A percentile compares a stretch with the other conserved stretches of the same genome.
These are phyloP conservation scores for Leptodactylus fuscus DNA, from an alignment of 2,113 vertebrate genomes.

Conservation along the genomic window DNA sequence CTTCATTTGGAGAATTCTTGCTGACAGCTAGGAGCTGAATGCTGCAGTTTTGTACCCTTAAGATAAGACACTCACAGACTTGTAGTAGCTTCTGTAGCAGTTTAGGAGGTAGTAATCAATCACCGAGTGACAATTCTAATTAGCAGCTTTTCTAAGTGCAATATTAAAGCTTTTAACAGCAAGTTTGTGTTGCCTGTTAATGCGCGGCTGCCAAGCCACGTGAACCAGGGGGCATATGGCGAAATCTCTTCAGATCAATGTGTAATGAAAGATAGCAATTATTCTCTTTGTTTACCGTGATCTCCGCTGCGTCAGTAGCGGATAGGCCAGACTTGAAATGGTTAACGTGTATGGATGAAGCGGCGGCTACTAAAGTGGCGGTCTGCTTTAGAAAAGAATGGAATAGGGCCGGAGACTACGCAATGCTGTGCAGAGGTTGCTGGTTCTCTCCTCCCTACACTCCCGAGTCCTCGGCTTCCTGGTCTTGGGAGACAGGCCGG, in stretches of 20 bases:
- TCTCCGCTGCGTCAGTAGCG: constrained; percentile 56
- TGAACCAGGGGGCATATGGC: constrained; percentile 63
- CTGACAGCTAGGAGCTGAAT: constrained; percentile 70
- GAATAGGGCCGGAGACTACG: too few relatives aligned
- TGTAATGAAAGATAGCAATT: constrained; percentile 59
- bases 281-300: constrained; percentile 65
- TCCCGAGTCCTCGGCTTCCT: too few relatives aligned
- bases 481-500: too few relatives aligned
- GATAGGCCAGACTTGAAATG: constrained; percentile 26
- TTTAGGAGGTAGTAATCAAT: constrained; percentile 71
- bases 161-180: constrained; percentile 66
- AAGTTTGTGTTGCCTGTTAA: constrained; percentile 67
- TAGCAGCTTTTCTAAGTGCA: constrained; percentile 70
- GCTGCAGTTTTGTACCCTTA: constrained; percentile 67
- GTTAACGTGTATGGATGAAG: not conserved
- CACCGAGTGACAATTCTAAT: constrained; percentile 78
- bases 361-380: not conserved
- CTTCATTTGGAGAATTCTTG: constrained; percentile 65
- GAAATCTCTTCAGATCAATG: constrained; percentile 63
- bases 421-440: too few relatives aligned
- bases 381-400: not conserved
- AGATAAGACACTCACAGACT: constrained; percentile 72
- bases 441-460: too few relatives aligned
- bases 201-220: constrained; percentile 61
- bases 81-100: constrained; percentile 66